Evolutionary conservation across 2,113 vertebrate species (phyloP).

Genomic region (Chitala chitala): DNA sequence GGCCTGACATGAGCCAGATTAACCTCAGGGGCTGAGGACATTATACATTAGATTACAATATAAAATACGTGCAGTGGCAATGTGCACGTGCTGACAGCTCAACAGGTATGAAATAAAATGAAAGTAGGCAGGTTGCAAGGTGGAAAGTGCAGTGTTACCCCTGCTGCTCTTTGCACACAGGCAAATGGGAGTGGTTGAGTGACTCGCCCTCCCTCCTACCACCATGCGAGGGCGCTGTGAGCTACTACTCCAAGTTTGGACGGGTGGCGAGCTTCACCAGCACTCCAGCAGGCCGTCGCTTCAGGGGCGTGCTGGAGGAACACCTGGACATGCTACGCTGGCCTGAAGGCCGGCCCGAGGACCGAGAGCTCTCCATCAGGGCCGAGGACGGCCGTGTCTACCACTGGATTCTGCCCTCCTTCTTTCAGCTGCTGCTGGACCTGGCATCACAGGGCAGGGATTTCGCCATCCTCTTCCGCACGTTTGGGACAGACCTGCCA

Average conservation of each 20-base stretch:
- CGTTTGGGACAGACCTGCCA: constrained; percentile 75
- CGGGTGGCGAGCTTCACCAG: constrained; percentile 62
- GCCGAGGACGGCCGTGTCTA: constrained; percentile 63
- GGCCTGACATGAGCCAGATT: no score
- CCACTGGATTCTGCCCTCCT: constrained; percentile 80
- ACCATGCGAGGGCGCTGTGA: constrained; percentile 64
- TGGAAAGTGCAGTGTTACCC: neutral
- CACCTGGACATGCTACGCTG: constrained; percentile 72
- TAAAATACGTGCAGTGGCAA: no score
- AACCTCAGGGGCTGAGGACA: no score
- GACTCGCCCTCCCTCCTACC: constrained; percentile 65
- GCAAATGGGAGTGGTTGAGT: constrained; percentile 80
- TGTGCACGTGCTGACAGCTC: no score
- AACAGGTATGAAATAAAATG: no score
- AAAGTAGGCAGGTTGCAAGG: neutral
- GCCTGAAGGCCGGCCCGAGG: constrained; percentile 50
- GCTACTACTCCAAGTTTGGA: constrained; percentile 69
- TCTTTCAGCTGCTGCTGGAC: constrained; percentile 73
- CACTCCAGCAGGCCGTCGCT: constrained; percentile 53
- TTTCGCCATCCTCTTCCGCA: constrained; percentile 74
- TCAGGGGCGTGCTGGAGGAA: constrained; percentile 56
- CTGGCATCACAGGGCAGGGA: constrained; percentile 57
- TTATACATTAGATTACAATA: no score
- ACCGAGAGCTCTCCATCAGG: constrained; percentile 56
- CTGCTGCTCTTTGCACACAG: constrained; percentile 45